Percentiles rank a stretch among this genome's conserved stretches.
These are phyloP conservation scores for Aphis craccivora DNA, from an alignment of 1,140 invertebrate species.

Conservation along the genomic window DNA sequence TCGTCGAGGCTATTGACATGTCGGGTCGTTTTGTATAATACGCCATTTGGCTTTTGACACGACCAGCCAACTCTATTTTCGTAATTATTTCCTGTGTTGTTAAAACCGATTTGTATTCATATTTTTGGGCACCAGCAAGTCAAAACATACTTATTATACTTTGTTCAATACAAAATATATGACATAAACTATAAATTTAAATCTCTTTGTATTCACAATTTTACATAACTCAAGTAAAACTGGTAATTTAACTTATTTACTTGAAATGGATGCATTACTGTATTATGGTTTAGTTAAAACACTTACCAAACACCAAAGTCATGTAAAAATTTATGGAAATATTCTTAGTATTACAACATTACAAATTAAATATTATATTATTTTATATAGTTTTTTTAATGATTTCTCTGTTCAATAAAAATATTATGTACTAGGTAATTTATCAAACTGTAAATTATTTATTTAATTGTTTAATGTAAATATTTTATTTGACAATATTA, in stretches of 20 bases:
- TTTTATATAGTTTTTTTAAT: too few relatives aligned
- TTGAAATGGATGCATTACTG: too few relatives aligned
- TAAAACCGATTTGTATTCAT: neutral
- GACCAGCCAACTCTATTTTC: constrained; percentile 28
- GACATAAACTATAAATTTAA: neutral
- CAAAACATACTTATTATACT: neutral
- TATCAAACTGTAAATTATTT: too few relatives aligned
- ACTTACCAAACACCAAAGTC: neutral
- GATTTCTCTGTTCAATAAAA: too few relatives aligned
- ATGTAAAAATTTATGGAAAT: too few relatives aligned
- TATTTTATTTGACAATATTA: too few relatives aligned
- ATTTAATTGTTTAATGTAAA: too few relatives aligned
- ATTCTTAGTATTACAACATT: too few relatives aligned
- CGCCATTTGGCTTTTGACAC: constrained; percentile 32
- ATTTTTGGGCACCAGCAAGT: neutral
- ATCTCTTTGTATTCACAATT: neutral
- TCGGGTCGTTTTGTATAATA: neutral
- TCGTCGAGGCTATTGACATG: constrained; percentile 39
- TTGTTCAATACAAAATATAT: neutral
- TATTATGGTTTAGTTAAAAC: too few relatives aligned
- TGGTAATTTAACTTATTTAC: neutral
- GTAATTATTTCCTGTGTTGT: neutral
- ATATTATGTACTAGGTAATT: too few relatives aligned
- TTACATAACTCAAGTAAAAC: neutral
- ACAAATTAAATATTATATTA: too few relatives aligned